Evolutionary conservation across 2,113 vertebrate species (phyloP), one percentile per base, ranked within the genome.

Genomic region (Rhadina sibilatrix): DNA sequence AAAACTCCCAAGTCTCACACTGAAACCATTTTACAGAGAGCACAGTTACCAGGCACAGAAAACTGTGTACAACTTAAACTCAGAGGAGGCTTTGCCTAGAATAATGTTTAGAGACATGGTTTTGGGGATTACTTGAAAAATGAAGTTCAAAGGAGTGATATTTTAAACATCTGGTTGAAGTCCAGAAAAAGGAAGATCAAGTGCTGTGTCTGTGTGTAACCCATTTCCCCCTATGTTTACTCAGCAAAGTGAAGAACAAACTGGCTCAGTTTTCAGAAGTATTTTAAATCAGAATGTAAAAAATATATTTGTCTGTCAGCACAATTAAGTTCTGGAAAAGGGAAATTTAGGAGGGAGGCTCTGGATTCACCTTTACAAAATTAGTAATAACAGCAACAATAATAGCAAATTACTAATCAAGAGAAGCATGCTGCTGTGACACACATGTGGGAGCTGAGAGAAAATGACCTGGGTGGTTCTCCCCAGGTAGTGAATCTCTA

Each of bases 401-500:
- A 44, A 33, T 17, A 53, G 25, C 3, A 79, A 59, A 60, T 27
- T 22, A 11, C 16, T 21, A 31, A 21, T 38, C 10, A 38, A 68
- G 14, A 42, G 2, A 59, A 38, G 6, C 5, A 12, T 12, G 15
- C 15, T 90, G 7, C 38, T 42, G 17, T 47, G 38, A 71, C 7
- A 7, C 40, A 42, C 4, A 11, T 3, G 8, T 46, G 3, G 3
- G 13, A 85, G 13, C 9, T 59, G 35, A 79, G 7, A n/a, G 15
- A 59, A 33, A 31, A 37, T 14, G 4, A 13, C 11, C 23, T 63
- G 31, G 16, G 4, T 65, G 20, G 20, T 35, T 57, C 10, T 78
- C 9, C 21, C 20, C 35, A 21, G 10, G 11, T 0, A 15, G 14
- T 0, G 1, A 46, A 78, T 31, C 6, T 76, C 40, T 27, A 15